phyloP scores from a whole-genome alignment of 2,888 invertebrate genomes.

The Apeira syringaria region DNA sequence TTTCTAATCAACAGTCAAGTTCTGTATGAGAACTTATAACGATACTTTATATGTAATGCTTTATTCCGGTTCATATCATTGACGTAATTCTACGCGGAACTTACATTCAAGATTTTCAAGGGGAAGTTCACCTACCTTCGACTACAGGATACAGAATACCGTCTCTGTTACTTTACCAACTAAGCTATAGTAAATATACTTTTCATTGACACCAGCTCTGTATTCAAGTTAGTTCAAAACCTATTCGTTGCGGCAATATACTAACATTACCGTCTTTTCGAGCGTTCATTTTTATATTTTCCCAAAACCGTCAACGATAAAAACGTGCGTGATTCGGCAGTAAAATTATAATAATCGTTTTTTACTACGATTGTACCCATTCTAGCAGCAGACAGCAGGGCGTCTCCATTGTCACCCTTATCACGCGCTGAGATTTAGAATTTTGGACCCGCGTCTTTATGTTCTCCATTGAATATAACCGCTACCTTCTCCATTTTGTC shows the following conservation, averaged over 20 bases:
- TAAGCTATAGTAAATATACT: too few relatives aligned
- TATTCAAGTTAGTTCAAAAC: slow-evolving; percentile 10
- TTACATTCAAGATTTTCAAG: too few relatives aligned
- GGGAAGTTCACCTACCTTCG: too few relatives aligned
- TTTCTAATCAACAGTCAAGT: too few relatives aligned
- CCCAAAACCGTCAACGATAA: slow-evolving; percentile 15
- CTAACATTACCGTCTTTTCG: slow-evolving; percentile 15
- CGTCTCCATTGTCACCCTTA: slow-evolving; percentile 54
- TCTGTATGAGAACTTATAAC: too few relatives aligned
- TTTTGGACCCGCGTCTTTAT: slow-evolving; percentile 39
- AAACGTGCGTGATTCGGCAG: slow-evolving; percentile 23
- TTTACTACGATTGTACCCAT: slow-evolving; percentile 21
- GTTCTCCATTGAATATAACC: slow-evolving; percentile 50
- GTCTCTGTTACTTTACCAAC: too few relatives aligned
- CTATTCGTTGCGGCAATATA: slow-evolving; percentile 15
- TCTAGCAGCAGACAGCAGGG: slow-evolving; percentile 44
- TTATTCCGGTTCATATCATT: too few relatives aligned
- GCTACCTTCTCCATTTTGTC: slow-evolving; percentile 38
- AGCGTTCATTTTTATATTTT: slow-evolving; percentile 20
- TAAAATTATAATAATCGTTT: slow-evolving; percentile 24
- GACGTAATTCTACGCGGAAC: too few relatives aligned
- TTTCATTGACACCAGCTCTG: slow-evolving; percentile 17
- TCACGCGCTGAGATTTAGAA: slow-evolving; percentile 54
- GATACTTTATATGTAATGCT: too few relatives aligned
- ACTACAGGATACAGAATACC: too few relatives aligned